Base-by-base conservation (phyloP, 2,888 invertebrate genomes). In the Yponomeuta sedellus region DNA sequence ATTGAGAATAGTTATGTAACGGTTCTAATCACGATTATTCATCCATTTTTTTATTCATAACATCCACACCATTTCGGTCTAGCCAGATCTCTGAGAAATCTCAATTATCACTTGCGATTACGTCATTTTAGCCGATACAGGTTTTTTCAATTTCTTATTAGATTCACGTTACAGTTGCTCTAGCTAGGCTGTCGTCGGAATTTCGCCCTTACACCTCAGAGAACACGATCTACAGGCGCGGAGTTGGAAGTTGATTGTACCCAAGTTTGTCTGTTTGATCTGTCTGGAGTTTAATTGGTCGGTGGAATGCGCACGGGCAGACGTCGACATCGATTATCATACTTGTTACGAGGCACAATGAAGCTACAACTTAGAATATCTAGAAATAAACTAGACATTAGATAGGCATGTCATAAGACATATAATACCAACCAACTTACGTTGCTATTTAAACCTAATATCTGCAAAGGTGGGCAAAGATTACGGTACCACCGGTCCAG, bases 31-130 rank as follows among this genome's bases (percentile, higher is more conserved):
- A 6, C 6, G 34, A 6, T 34, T 34, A 8, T 34, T 34, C 8
- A 34, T 34, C 28, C 44, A 52, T 16, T 16, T 52, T 52, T 52
- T 52, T 52, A 16, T 34, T 1, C 44, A 52, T 1, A 52, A 52
- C 1, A 34, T 34, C 44, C 44, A 52, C 12, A 12, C 12, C 16
- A 8, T 52, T 52, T 52, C 44, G 44, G 44, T 52, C 16, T 52
- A 52, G 12, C 44, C 16, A 16, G 8, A 52, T 52, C 44, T 5
- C 16, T 52, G 44, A 52, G 44, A 52, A 52, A 52, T 52, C 44
- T 52, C 44, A 52, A 52, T 52, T 52, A 52, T 52, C 44, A 52
- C 44, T 52, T 52, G 44, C 44, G 44, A 16, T 52, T 52, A 52
- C 44, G 44, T 52, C 44, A 52, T 16, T 52, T 12, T 52, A 52